These are phyloP conservation scores for Pimephales promelas DNA, from an alignment of 2,113 vertebrate species.

Conservation along the genomic window DNA sequence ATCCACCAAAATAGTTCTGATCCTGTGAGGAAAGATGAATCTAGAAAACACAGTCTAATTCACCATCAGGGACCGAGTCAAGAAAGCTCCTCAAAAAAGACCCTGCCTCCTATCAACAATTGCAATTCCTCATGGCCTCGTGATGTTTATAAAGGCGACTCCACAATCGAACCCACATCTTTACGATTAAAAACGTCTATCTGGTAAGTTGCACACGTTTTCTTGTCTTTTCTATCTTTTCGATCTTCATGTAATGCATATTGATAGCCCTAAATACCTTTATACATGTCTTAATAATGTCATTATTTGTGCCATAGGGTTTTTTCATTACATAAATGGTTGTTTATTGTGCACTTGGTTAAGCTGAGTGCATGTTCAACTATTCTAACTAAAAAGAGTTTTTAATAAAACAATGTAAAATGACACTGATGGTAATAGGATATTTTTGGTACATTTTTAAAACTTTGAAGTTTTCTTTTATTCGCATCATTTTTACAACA, in stretches of 20 bases:
- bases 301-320: not conserved
- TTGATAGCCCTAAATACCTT: not conserved
- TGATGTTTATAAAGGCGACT: slow-evolving; percentile 62
- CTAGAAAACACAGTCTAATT: slow-evolving; percentile 34
- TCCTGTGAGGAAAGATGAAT: slow-evolving; percentile 32
- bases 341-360: not conserved
- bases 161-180: not conserved
- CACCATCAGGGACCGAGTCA: slow-evolving; percentile 43
- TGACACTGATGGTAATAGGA: not conserved
- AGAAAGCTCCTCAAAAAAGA: slow-evolving; percentile 50
- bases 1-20: slow-evolving; percentile 18
- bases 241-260: not conserved
- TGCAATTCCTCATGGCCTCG: slow-evolving; percentile 51
- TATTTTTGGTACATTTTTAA: not conserved
- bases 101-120: slow-evolving; percentile 61
- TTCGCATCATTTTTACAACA: not conserved
- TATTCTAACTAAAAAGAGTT: not conserved
- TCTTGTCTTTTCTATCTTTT: not conserved
- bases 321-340: not conserved
- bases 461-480: not conserved
- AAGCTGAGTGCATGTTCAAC: not conserved
- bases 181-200: not conserved
- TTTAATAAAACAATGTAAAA: not conserved
- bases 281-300: not conserved
- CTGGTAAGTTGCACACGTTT: slow-evolving; percentile 4